Base-by-base conservation (phyloP, 2,888 invertebrate species). In the Nomada fabriciana region DNA sequence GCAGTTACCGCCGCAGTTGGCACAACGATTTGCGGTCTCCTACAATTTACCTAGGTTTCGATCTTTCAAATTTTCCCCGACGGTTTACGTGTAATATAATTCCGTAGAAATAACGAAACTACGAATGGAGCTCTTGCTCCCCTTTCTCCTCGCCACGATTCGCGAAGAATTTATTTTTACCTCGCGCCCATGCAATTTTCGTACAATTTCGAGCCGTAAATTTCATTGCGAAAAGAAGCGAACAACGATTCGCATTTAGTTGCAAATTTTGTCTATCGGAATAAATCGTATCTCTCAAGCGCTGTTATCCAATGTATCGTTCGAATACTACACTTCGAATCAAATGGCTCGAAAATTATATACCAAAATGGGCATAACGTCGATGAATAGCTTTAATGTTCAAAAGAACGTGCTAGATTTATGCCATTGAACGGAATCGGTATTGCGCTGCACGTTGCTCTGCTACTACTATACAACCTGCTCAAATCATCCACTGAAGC, bases 1-100 rank as follows among this genome's bases (percentile, higher is more conserved):
- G 85, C 84, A 81, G 83, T 83, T 87, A 78, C 81, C 76, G 52
- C 75, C 80, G 82, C 78, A 89, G 81, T 71, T 76, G 68, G 79
- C 80, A 79, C 85, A 89, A 89, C 80, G 83, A 89, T 87, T 69
- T 61, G 70, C 55, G 64, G 79, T 60, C 59, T 52, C 53, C 70
- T 67, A 57, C 76, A 57, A 73, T 81, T 81, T 60, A 29, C 76
- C 25, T 47, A 25, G 36, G 36, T 63, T 53, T 25, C 52, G 53
- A 57, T 43, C 68, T 63, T 68, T 63, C 29, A 61, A 61, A 70
- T 75, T 80, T 74, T 80, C 69, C 29, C 11, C 36, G n/a, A 2
- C 18, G 36, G 36, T 42, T 60, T 23, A 11, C 47, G 36, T 29
- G 13, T 36, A 29, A 36, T 79, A 64, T 13, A 10, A 57, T 59